Evolutionary conservation across 2,888 invertebrate genomes (phyloP).

Genomic region (Drosophila ochracea): DNA sequence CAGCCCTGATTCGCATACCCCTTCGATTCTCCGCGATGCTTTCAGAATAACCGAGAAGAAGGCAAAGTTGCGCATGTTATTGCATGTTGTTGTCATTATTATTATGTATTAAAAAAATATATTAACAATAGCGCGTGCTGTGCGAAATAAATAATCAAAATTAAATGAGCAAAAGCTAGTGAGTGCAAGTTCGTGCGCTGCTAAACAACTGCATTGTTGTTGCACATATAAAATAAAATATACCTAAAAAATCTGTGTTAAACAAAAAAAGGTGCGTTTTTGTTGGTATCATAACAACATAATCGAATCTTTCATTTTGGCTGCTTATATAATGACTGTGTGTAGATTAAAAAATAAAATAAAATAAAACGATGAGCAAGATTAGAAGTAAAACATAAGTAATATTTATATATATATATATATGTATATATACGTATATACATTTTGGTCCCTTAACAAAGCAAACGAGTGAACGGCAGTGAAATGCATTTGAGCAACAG

Average conservation of each 20-base stretch:
- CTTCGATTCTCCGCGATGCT: conserved; percentile 30
- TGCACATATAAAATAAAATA: conserved; percentile 23
- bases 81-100: conserved; percentile 31
- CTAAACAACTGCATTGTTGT: conserved; percentile 31
- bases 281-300: conserved; percentile 31
- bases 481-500: conserved; percentile 45
- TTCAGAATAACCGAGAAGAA: conserved; percentile 10
- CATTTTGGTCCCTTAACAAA: conserved; percentile 32
- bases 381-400: neutral
- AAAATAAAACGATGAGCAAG: neutral
- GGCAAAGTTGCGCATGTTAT: conserved; percentile 40
- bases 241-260: conserved; percentile 66
- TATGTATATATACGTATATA: neutral
- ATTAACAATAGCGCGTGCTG: conserved; percentile 31
- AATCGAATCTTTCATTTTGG: conserved; percentile 53
- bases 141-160: conserved; percentile 36
- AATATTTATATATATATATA: neutral
- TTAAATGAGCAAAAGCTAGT: conserved; percentile 44
- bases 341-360: neutral
- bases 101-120: conserved; percentile 40
- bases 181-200: conserved; percentile 30
- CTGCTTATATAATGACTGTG: conserved; percentile 58
- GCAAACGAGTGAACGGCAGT: conserved; percentile 23
- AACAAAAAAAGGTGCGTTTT: conserved; percentile 69
- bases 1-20: conserved; percentile 37